phyloP scores from a whole-genome alignment of 1,140 invertebrate genomes.

The Araneus ventricosus region DNA sequence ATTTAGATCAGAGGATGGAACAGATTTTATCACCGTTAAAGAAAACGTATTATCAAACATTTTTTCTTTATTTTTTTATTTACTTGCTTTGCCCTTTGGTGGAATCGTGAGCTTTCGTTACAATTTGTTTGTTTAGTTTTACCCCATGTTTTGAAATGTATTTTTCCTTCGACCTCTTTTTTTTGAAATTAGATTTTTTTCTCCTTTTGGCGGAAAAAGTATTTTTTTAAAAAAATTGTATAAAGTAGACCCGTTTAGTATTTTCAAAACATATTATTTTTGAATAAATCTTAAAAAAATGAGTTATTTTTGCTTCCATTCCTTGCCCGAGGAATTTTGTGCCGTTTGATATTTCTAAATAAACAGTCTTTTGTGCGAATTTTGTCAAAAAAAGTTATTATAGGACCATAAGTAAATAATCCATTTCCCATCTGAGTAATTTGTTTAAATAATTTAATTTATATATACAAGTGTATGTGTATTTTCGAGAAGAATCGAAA shows the following conservation, averaged over 20 bases:
- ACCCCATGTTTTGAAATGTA: background rate
- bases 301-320: no score
- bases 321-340: no score
- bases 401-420: no score
- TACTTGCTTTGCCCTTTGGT: conserved; percentile 2
- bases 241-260: conserved; percentile 10
- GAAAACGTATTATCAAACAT: conserved; percentile 60
- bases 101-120: background rate
- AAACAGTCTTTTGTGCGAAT: no score
- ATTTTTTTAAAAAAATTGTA: background rate
- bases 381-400: no score
- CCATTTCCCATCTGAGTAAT: no score
- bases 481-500: no score
- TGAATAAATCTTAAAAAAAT: background rate
- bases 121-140: conserved; percentile 26
- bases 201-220: background rate
- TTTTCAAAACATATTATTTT: background rate
- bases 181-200: background rate
- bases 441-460: no score
- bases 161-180: background rate
- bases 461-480: no score
- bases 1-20: conserved; percentile 61
- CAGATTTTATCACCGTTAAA: conserved; percentile 62
- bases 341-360: no score
- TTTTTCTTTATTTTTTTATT: background rate